Conservation (phyloP, 1,140 invertebrate species). For the Gonatopus flavifemur region DNA sequence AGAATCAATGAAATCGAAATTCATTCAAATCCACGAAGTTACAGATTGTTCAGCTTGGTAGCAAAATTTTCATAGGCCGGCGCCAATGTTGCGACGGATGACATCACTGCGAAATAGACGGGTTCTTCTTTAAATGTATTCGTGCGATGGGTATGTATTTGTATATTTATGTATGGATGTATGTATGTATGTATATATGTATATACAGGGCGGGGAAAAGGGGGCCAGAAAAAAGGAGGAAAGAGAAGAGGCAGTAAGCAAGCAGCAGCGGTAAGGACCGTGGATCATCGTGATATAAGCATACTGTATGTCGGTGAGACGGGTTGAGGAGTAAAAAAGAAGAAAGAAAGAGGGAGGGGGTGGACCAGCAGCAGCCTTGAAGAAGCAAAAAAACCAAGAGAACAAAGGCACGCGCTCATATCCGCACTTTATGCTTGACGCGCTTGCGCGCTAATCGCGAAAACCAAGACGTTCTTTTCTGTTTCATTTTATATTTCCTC, state of each 20-base stretch:
- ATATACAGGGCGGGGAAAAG: constrained; percentile 7
- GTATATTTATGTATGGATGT: too few relatives aligned
- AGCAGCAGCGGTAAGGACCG: constrained; percentile 24
- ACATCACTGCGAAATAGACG: constrained; percentile 39
- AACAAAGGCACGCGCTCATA: too few relatives aligned
- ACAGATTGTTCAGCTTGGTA: too few relatives aligned
- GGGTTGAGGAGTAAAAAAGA: constrained; percentile 2
- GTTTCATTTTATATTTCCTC: too few relatives aligned
- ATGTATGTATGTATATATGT: too few relatives aligned
- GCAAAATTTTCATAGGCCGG: constrained; percentile 21
- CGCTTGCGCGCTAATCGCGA: too few relatives aligned
- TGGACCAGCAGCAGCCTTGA: too few relatives aligned
- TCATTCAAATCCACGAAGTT: too few relatives aligned
- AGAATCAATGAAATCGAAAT: too few relatives aligned
- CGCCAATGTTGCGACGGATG: constrained; percentile 35
- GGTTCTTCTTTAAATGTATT: constrained; percentile 1
- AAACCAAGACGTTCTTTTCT: too few relatives aligned
- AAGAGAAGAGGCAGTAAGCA: constrained; percentile 1
- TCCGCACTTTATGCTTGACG: too few relatives aligned
- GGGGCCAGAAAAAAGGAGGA: constrained; percentile 4
- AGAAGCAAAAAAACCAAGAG: too few relatives aligned
- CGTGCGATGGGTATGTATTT: not conserved
- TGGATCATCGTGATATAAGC: constrained; percentile 32
- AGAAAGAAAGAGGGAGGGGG: not conserved
- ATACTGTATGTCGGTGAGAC: constrained; percentile 15